Evolutionary conservation across 2,113 vertebrate genomes (phyloP), one percentile per base, ranked within the genome.

Genomic region (Pelusios castaneus): DNA sequence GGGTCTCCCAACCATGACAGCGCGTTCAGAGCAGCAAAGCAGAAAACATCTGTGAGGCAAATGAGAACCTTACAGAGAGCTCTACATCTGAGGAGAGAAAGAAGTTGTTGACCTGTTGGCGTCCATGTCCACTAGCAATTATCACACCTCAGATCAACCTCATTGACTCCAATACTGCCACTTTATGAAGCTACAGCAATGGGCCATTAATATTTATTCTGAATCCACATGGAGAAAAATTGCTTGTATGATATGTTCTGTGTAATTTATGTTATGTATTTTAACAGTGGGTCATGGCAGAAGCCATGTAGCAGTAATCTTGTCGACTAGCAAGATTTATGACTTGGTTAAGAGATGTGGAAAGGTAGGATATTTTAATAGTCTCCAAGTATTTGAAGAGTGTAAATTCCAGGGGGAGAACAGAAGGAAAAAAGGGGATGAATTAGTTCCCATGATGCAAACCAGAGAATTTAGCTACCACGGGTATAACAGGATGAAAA

Each of bases 191-290:
- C 93, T 88, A 88, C 88, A 70, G 93, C 92, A 89, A 95, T 45
- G 93, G 94, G 60, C 82, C 88, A 97, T 97, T 96, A 96, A 97
- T 97, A 97, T 97, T 97, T 97, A 97, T 97, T 76, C 97, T 96
- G 95, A 89, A 60, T 95, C 94, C 95, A 89, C 85, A 95, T 1
- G 0, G 96, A 93, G 88, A 92, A 95, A 95, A 96, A 91, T 85
- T 84, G 90, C 89, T 91, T 79, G 91, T 95, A 95, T 97, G 96
- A 60, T 93, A 79, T 0, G 63, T 96, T 87, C 82, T 92, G 88
- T 94, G 94, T 91, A 96, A 97, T 97, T 96, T 96, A 93, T 97
- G 84, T 95, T 95, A 95, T 95, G 95, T 87, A 84, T 93, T 96
- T 96, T 94, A 97, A 94, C 96, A 91, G 70, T 84, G 82, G 97